phyloP scores from a whole-genome alignment of 1,140 invertebrate genomes.

The Drosophila sproati region DNA sequence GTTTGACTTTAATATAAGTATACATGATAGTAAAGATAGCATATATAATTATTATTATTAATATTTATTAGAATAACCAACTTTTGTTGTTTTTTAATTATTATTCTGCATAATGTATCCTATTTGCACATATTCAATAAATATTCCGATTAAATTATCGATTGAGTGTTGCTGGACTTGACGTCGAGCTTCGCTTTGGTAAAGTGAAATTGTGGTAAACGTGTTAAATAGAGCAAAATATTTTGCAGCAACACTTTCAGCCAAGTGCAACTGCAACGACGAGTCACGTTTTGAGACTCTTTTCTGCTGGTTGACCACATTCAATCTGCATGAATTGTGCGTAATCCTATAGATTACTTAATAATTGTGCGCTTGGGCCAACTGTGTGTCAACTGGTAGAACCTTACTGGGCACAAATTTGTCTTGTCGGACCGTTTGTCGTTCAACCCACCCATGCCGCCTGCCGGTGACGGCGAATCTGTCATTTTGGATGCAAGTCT shows the following conservation, averaged over 20 bases:
- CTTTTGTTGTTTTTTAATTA: too few relatives aligned
- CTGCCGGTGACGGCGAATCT: constrained; percentile 22
- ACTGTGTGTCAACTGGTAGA: constrained; percentile 34
- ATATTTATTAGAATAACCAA: too few relatives aligned
- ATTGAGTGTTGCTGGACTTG: too few relatives aligned
- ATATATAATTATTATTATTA: too few relatives aligned
- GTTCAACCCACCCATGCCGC: not conserved
- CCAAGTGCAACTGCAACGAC: constrained; percentile 1
- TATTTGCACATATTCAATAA: too few relatives aligned
- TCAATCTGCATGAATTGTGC: not conserved
- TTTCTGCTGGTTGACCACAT: not conserved
- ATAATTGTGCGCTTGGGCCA: constrained; percentile 37
- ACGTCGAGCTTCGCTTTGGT: too few relatives aligned
- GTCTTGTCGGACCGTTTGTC: constrained; percentile 34
- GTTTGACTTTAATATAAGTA: too few relatives aligned
- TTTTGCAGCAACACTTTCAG: not conserved
- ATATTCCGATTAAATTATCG: not conserved
- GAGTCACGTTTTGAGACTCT: not conserved
- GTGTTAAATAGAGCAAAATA: too few relatives aligned
- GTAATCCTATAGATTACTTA: constrained; percentile 36
- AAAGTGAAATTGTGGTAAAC: too few relatives aligned
- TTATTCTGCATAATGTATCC: too few relatives aligned
- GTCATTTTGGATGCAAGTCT: constrained; percentile 4
- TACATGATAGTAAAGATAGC: too few relatives aligned
- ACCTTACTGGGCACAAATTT: constrained; percentile 39